Conservation (phyloP, 2,797 vertebrate genomes). For the Bothrops alternatus region DNA sequence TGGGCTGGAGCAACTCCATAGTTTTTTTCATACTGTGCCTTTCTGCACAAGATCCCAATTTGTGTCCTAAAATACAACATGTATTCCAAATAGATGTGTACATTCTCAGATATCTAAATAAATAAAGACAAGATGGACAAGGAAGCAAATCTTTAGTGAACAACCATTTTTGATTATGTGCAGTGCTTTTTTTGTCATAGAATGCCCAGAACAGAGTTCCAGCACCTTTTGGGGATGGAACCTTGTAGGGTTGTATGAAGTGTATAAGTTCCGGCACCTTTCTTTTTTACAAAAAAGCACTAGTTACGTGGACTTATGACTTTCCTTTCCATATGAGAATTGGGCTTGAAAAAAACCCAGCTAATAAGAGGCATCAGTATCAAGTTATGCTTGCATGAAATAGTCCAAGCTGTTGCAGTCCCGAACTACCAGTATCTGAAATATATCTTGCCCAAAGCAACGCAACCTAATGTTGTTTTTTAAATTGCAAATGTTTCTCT, state of each 20-base stretch:
- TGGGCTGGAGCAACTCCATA: background rate
- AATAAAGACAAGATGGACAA: background rate
- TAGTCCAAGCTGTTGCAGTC: background rate
- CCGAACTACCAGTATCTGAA: slow-evolving; percentile 28
- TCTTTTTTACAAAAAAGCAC: no score
- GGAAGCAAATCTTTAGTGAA: background rate
- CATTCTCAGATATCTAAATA: background rate
- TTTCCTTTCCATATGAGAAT: background rate
- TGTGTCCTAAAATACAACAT: background rate
- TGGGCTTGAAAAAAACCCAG: slow-evolving; percentile 32
- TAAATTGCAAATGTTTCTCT: slow-evolving; percentile 46
- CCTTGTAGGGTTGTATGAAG: no score
- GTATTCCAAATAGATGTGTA: background rate
- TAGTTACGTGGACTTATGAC: no score
- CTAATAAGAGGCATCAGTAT: slow-evolving; percentile 28
- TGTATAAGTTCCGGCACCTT: no score
- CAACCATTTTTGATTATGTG: background rate
- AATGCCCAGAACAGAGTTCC: no score
- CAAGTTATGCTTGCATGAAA: slow-evolving; percentile 39
- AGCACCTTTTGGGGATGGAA: no score
- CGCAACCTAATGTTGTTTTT: slow-evolving; percentile 49
- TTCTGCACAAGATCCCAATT: background rate
- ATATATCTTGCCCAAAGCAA: slow-evolving; percentile 57
- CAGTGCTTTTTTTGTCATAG: no score
- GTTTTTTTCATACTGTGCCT: background rate